Base-by-base conservation (phyloP, 2,888 invertebrate genomes). In the Belgica antarctica region DNA sequence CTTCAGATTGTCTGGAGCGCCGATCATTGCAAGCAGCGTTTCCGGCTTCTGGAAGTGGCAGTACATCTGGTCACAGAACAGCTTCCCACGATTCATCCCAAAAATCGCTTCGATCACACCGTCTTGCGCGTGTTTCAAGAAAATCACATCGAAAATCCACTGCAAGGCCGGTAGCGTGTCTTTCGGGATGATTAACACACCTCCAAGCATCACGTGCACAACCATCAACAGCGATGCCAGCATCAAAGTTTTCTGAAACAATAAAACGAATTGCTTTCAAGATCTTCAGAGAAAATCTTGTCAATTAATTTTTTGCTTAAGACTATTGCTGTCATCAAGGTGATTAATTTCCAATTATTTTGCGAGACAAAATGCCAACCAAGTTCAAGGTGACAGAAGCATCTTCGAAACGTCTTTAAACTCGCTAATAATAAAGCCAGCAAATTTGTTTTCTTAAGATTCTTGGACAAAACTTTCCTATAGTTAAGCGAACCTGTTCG, bases 131-230 rank as follows among this genome's bases (percentile, higher is more conserved):
- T 96, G 94, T 75, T 94, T 93, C 28, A 94, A 82, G 78, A 93
- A 96, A 0, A 94, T 95, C 31, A 88, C 79, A 77, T 95, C 90
- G 75, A 95, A 94, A 28, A 96, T 75, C 94, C 94, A 96, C 52
- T 86, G 86, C 73, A 94, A 81, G 75, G 86, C 86, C 0, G 81
- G 79, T 5, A 92, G 93, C 1, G 94, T 89, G 74, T 94, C 92
- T 74, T 85, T 85, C 74, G 90, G 84, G 75, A 88, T 89, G 1
- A 96, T 19, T 87, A 78, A 96, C 95, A 81, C 95, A 95, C 4
- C 96, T 77, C 96, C 86, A 75, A 95, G 87, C 3, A 93, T 91
- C 12, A 93, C 94, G 76, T 90, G 86, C 93, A 95, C 82, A 71
- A 86, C 84, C 72, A 70, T 70, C 28, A 66, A 52, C 70, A 66